Conservation (phyloP, 2,888 invertebrate genomes). For the Allacma fusca region DNA sequence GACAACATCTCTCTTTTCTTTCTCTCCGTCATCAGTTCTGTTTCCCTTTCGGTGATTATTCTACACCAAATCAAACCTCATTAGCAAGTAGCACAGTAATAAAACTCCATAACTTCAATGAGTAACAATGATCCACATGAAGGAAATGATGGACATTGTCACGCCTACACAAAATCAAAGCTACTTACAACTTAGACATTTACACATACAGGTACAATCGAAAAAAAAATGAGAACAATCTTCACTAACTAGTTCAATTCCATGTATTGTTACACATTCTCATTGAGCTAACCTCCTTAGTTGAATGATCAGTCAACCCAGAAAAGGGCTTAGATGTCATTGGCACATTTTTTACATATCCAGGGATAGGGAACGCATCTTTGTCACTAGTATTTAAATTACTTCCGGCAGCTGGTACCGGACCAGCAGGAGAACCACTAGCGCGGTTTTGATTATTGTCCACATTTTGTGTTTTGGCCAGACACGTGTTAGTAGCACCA, state of each 20-base stretch:
- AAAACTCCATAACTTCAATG: background rate
- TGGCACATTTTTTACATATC: conserved; percentile 61
- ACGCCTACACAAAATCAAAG: no score
- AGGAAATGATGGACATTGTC: no score
- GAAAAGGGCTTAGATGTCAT: conserved; percentile 59
- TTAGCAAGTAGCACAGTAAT: no score
- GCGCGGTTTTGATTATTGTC: conserved; percentile 41
- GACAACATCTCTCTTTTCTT: conserved; percentile 28
- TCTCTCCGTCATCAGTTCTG: conserved; percentile 54
- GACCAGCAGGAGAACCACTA: conserved; percentile 43
- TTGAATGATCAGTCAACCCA: conserved; percentile 58
- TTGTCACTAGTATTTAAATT: conserved; percentile 57
- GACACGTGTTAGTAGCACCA: conserved; percentile 36
- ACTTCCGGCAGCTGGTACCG: conserved; percentile 38
- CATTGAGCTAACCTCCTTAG: conserved; percentile 53
- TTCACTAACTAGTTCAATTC: no score
- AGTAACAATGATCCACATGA: background rate
- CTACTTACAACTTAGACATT: no score
- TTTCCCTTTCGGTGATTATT: conserved; percentile 48
- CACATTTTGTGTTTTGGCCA: conserved; percentile 52
- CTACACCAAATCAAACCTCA: background rate
- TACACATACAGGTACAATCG: no score
- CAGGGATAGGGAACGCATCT: conserved; percentile 60
- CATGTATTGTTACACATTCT: no score
- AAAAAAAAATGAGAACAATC: no score